phyloP scores from a whole-genome alignment of 2,888 invertebrate genomes.

The Lochmaea capreae region DNA sequence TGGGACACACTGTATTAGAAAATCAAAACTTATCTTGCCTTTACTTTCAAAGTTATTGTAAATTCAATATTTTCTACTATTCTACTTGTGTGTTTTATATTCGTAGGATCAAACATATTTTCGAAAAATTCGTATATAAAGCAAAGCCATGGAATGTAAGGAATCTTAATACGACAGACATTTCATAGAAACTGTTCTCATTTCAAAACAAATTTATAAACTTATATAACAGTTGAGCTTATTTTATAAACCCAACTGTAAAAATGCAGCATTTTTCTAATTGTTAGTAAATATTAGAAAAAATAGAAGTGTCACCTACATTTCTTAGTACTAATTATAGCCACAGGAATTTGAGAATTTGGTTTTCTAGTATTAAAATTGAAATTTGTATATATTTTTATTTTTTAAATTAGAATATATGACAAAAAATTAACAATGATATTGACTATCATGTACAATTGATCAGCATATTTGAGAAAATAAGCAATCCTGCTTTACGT shows the following conservation, averaged over 20 bases:
- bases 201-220: slow-evolving; percentile 7
- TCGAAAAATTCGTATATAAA: slow-evolving; percentile 3
- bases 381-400: too few species aligned
- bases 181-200: slow-evolving; percentile 11
- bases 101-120: background rate
- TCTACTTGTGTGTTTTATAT: background rate
- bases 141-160: background rate
- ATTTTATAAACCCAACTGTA: slow-evolving; percentile 4
- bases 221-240: slow-evolving; percentile 7
- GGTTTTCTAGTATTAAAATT: background rate
- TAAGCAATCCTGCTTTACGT: background rate
- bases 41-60: background rate
- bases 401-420: too few species aligned
- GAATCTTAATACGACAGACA: background rate
- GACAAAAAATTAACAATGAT: background rate
- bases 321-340: background rate
- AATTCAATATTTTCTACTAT: background rate
- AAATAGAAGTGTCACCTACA: slow-evolving; percentile 7
- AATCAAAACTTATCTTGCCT: too few species aligned
- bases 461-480: background rate
- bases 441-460: background rate
- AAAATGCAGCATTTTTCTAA: slow-evolving; percentile 17
- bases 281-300: slow-evolving; percentile 18
- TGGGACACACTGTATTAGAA: too few species aligned
- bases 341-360: background rate